Evolutionary conservation across 2,797 vertebrate genomes (phyloP).

Genomic region (Ctenopoma multispine): DNA sequence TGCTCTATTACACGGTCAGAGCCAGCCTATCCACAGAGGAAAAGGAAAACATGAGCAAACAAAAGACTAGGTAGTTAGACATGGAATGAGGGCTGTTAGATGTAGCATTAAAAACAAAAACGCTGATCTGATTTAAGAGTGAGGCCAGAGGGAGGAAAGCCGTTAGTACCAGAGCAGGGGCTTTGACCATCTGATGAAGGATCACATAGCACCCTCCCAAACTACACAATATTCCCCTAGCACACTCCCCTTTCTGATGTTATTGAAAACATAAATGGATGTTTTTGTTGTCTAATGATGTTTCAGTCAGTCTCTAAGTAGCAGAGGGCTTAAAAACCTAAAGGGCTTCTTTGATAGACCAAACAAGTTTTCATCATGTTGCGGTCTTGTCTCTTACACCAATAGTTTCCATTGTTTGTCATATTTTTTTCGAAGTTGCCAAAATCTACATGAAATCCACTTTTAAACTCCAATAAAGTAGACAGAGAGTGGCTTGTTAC

Average conservation of each 20-base stretch:
- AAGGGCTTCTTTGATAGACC: slow-evolving; percentile 56
- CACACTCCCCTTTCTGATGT: slow-evolving; percentile 59
- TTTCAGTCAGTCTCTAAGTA: slow-evolving; percentile 70
- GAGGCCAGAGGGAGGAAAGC: slow-evolving; percentile 71
- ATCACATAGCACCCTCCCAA: slow-evolving; percentile 61
- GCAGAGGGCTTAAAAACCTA: slow-evolving; percentile 49
- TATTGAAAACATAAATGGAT: slow-evolving; percentile 72
- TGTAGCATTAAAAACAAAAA: slow-evolving; percentile 70
- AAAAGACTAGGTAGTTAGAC: slow-evolving; percentile 82
- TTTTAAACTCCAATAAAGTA: slow-evolving; percentile 78
- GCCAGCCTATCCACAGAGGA: slow-evolving; percentile 78
- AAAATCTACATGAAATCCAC: slow-evolving; percentile 77
- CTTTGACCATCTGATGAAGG: slow-evolving; percentile 68
- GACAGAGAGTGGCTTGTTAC: slow-evolving; percentile 85
- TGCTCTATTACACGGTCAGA: slow-evolving; percentile 83
- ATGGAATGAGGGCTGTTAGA: slow-evolving; percentile 74
- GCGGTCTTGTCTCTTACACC: slow-evolving; percentile 63
- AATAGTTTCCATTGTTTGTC: slow-evolving; percentile 77
- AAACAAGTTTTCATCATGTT: slow-evolving; percentile 68
- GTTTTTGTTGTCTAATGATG: slow-evolving; percentile 72
- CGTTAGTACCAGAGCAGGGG: slow-evolving; percentile 62
- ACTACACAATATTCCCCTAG: slow-evolving; percentile 52
- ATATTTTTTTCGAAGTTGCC: slow-evolving; percentile 68
- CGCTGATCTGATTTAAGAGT: slow-evolving; percentile 79
- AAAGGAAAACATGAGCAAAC: slow-evolving; percentile 84